Conservation (phyloP, 1,140 invertebrate genomes). For the Hormaphis cornu region DNA sequence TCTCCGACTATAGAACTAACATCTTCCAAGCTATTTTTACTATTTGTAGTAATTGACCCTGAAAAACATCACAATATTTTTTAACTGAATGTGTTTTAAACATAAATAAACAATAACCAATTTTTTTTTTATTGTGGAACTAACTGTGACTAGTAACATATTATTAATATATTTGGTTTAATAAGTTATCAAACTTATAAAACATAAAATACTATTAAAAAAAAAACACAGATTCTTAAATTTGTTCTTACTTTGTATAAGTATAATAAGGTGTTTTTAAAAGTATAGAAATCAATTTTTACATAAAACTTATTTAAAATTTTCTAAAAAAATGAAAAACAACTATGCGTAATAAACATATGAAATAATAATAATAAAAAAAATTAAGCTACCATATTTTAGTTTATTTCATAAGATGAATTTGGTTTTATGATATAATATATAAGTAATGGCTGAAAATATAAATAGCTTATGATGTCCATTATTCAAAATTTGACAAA, state of each 20-base stretch:
- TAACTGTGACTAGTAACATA: no score
- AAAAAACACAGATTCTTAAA: background rate
- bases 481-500: background rate
- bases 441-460: no score
- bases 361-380: background rate
- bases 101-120: no score
- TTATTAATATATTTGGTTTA: no score
- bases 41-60: slow-evolving; percentile 58
- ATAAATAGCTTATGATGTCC: no score
- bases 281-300: slow-evolving; percentile 1
- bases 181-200: no score
- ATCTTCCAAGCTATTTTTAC: slow-evolving; percentile 58
- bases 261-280: background rate
- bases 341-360: background rate
- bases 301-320: background rate
- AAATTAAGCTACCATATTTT: background rate
- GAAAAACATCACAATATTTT: slow-evolving; percentile 33
- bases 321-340: background rate
- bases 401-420: background rate
- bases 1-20: slow-evolving; percentile 52
- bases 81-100: background rate
- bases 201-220: background rate
- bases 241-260: background rate
- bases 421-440: background rate
- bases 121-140: no score